Evolutionary conservation across 2,113 vertebrate species (phyloP), one percentile per base, ranked within the genome.

Genomic region (Himantopus leucocephalus): DNA sequence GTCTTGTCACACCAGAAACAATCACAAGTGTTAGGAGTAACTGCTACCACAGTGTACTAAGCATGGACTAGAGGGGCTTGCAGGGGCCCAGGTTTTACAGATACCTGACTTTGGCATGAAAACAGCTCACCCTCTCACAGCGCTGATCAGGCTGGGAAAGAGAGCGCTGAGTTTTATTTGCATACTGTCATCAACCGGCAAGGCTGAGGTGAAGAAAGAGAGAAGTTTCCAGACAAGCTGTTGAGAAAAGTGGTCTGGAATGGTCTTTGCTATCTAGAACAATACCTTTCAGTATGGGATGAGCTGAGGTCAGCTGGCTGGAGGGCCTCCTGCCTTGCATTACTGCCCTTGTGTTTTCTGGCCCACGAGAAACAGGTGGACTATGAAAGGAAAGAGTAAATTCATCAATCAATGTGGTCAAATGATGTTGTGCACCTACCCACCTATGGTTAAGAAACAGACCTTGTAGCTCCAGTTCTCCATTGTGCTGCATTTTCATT

Each of bases 241-340:
- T 53, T 71, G 64, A 89, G 68, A 58, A 85, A 78, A 80, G 37
- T 63, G 11, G 13, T 50, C 60, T 71, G 48, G n/a, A 92, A 75
- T 17, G 12, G 63, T 53, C 32, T 90, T 74, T 68, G 37, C 20
- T 45, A 39, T 52, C 34, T 76, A 87, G 48, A 52, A 66, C 85
- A 98, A 92, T 98, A 99, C 99, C 99, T 98, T 97, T 98, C 86
- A 99, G 77, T 80, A 98, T 96, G 39, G 99, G 98, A 97, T 99
- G 99, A 34, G 96, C 74, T 77, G 95, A 85, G 13, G 85, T 95
- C 79, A 92, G 85, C 50, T 19, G 88, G 56, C 83, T 96, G 41
- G 83, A 72, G 21, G 43, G 88, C 85, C 67, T 97, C 68, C 37
- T 97, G 80, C 86, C 92, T 71, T 60, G 91, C 32, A 64, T 50